Conservation (phyloP, 2,888 invertebrate species). For the Calliphora vomitoria region DNA sequence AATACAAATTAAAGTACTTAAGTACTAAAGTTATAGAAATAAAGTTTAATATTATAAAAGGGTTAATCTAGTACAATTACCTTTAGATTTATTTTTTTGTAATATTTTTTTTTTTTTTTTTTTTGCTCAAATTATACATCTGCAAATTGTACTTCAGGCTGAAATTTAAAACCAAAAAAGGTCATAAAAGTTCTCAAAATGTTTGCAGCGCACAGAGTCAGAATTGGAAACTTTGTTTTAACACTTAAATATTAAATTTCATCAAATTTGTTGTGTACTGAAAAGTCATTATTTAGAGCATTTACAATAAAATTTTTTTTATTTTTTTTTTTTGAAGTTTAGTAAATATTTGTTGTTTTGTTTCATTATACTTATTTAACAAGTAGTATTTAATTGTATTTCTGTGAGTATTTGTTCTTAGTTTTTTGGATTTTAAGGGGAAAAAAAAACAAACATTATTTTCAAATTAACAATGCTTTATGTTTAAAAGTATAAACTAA, state of each 20-base stretch:
- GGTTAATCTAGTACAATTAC: not conserved
- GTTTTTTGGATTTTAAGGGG: not conserved
- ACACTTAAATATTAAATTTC: constrained; percentile 71
- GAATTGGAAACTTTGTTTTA: constrained; percentile 20
- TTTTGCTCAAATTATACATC: not conserved
- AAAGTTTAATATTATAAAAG: not conserved
- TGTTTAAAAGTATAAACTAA: not conserved
- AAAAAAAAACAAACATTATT: not conserved
- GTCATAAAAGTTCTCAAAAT: constrained; percentile 4
- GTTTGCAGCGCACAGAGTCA: constrained; percentile 31
- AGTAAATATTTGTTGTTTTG: constrained; percentile 1
- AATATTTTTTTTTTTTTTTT: not conserved
- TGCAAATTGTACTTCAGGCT: not conserved
- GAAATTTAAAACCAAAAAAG: not conserved
- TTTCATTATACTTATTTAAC: constrained; percentile 10
- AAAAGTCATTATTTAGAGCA: constrained; percentile 54
- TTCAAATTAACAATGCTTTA: constrained; percentile 1
- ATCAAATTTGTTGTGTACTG: constrained; percentile 73
- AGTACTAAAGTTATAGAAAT: not conserved
- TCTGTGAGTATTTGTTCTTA: constrained; percentile 13
- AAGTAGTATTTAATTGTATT: constrained; percentile 23
- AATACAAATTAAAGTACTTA: too few relatives aligned
- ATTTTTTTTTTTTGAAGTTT: constrained; percentile 1
- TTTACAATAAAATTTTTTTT: constrained; percentile 61
- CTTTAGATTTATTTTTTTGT: not conserved